Evolutionary conservation across 2,888 invertebrate genomes (phyloP).

Genomic region (Hymenopus coronatus): DNA sequence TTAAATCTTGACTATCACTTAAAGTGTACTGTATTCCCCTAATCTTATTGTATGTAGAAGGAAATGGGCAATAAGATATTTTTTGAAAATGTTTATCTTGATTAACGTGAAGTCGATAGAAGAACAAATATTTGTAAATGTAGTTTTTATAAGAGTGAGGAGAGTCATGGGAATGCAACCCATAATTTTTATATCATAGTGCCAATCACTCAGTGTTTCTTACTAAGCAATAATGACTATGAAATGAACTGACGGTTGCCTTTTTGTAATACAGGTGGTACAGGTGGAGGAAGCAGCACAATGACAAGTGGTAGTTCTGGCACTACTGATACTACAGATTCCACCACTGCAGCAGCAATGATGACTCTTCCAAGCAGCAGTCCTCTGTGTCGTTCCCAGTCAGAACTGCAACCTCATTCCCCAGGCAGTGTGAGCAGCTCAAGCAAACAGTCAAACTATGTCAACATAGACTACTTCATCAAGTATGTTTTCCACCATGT

Average conservation of each 20-base stretch:
- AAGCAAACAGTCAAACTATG: conserved; percentile 70
- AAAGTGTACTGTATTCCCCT: too few relatives aligned
- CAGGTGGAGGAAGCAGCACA: conserved; percentile 21
- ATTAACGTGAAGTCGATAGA: too few relatives aligned
- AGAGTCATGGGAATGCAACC: too few relatives aligned
- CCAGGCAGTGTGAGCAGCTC: conserved; percentile 18
- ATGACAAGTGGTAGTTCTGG: conserved; percentile 37
- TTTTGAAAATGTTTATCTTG: too few relatives aligned
- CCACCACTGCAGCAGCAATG: conserved; percentile 37
- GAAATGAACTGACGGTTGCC: background rate
- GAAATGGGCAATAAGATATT: too few relatives aligned
- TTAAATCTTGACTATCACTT: too few relatives aligned
- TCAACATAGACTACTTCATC: conserved; percentile 89
- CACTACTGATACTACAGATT: conserved; percentile 38
- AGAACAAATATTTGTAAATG: too few relatives aligned
- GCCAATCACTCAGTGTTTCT: too few relatives aligned
- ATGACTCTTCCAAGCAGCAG: conserved; percentile 36
- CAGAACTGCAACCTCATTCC: conserved; percentile 4
- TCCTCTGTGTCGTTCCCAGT: conserved; percentile 19
- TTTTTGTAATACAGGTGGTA: background rate
- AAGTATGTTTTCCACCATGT: conserved; percentile 57
- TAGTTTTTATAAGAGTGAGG: too few relatives aligned
- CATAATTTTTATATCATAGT: too few relatives aligned
- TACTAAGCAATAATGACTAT: too few relatives aligned
- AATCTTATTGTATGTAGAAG: too few relatives aligned